Evolutionary conservation across 2,113 vertebrate species (phyloP).

Genomic region (Lophura nycthemera): DNA sequence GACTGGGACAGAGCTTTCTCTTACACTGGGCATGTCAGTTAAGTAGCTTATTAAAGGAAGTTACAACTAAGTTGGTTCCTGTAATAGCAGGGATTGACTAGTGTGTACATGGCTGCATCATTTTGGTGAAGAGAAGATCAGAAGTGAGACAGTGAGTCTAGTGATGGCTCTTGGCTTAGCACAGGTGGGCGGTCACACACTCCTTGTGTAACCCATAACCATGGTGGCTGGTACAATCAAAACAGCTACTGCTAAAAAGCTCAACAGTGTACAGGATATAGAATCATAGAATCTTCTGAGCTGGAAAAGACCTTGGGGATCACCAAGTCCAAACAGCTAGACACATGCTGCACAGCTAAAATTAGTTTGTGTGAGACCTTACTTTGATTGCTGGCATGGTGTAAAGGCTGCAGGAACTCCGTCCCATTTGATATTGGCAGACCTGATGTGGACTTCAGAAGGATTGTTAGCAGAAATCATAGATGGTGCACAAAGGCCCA

Average conservation of each 20-base stretch:
- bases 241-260: not conserved
- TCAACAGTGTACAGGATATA: not conserved
- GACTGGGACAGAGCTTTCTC: not conserved
- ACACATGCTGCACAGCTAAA: not conserved
- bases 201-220: not conserved
- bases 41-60: not conserved
- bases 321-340: not conserved
- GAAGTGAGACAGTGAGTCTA: not conserved
- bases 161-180: not conserved
- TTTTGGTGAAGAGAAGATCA: not conserved
- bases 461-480: not conserved
- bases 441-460: not conserved
- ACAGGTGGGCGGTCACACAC: not conserved
- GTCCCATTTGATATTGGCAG: not conserved
- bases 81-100: not conserved
- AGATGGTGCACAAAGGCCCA: not conserved
- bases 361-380: not conserved
- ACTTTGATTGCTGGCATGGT: not conserved
- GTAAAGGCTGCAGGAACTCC: not conserved
- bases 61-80: not conserved
- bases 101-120: not conserved
- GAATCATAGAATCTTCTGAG: not conserved
- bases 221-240: not conserved
- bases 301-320: not conserved
- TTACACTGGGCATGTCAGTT: not conserved